Evolutionary conservation across 2,888 invertebrate genomes (phyloP).

Genomic region (Amblyjoppa proteus): DNA sequence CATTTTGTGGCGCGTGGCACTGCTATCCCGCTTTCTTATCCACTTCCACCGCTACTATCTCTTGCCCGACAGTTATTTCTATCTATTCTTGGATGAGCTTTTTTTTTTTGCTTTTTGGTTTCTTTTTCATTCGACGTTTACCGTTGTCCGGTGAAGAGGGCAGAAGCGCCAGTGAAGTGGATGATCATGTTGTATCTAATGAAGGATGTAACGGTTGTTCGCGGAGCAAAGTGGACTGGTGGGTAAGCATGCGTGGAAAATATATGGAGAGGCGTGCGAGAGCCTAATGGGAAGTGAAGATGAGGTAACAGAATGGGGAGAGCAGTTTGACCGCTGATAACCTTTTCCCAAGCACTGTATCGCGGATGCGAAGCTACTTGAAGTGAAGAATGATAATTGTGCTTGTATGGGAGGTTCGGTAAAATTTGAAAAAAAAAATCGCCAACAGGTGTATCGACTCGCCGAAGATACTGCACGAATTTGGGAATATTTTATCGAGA

Average conservation of each 20-base stretch:
- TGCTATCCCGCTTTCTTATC: slow-evolving; percentile 9
- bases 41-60: background rate
- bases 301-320: background rate
- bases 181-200: slow-evolving; percentile 5
- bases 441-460: background rate
- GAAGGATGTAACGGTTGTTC: slow-evolving; percentile 23
- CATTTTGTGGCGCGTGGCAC: slow-evolving; percentile 10
- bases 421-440: slow-evolving; percentile 2
- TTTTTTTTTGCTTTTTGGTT: background rate
- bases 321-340: background rate
- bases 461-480: too few species aligned
- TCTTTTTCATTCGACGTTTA: slow-evolving; percentile 1
- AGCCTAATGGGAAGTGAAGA: background rate
- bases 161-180: background rate
- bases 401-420: background rate
- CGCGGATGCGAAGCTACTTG: background rate
- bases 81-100: background rate
- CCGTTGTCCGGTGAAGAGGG: slow-evolving; percentile 5
- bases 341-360: background rate
- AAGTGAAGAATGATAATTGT: too few species aligned
- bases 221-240: background rate
- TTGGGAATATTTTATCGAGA: too few species aligned
- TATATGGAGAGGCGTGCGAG: background rate
- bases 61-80: background rate
- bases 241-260: slow-evolving; percentile 15